Base-by-base conservation (phyloP, 2,797 vertebrate species). In the Falco berigora region DNA sequence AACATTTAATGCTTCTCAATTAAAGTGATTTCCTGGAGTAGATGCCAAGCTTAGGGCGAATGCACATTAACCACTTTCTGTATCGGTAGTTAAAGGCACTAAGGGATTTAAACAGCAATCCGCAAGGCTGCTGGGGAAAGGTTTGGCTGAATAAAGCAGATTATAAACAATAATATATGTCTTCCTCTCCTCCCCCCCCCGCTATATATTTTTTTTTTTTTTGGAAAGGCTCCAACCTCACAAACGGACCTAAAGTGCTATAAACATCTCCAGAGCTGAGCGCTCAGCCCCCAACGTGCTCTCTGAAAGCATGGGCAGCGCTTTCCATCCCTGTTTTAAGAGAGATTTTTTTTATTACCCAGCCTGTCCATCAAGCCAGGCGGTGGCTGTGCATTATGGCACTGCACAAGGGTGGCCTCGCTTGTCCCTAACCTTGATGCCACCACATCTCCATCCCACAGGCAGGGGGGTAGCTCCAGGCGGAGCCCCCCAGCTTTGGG, bases 1-100 rank as follows among this genome's bases (percentile, higher is more conserved):
- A 98, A 97, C 94, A 98, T 98, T 98, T 98, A 98, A 99, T 98
- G 97, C 98, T 97, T 98, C 96, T 98, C 98, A 98, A 98, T 98
- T 98, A 98, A 98, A 98, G 98, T 98, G 98, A 98, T 99, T 98
- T 98, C 98, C 98, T 96, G 97, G 96, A 98, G 97, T 98, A 97
- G 97, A 98, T 97, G 98, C 98, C 98, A 98, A 97, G 98, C 98
- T 98, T 98, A 97, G 95, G 97, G 96, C 68, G 93, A 96, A 97
- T 93, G 96, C 94, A 93, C 98, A 98, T 98, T 98, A 98, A 98
- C 98, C 97, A 98, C 98, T 98, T 98, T 98, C 97, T 96, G 97
- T 97, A 98, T 97, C 95, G 69, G 98, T 98, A 98, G 98, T 98
- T 99, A 99, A 98, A 98, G 98, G 98, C 98, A 97, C 98, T 58